Base-by-base conservation (phyloP, 1,140 invertebrate genomes). In the Orius insidiosus region DNA sequence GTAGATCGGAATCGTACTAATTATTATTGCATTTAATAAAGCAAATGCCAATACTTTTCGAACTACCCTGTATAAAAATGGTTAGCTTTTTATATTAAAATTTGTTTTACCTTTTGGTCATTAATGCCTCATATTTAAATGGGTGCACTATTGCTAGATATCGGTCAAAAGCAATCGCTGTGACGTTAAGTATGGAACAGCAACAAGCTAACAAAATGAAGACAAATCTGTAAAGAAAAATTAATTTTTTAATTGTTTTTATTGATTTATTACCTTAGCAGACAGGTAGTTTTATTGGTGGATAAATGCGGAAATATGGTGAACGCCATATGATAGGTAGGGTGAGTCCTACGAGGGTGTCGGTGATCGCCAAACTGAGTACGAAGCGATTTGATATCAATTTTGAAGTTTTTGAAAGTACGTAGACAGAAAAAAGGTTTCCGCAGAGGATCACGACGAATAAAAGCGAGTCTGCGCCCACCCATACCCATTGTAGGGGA, bases 111-210 rank as follows among this genome's bases (percentile, higher is more conserved):
- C 52, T 54, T 24, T 51, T 51, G 13, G 53, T 59, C 47, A 59
- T 55, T 15, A 48, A 52, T 7, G 53, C 67, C 58, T 68, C 70
- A 60, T 84, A 83, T 58, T 78, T 72, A 47, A 89, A 66, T 2
- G 85, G 83, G 61, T 85, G 74, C 3, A 88, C 71, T 47, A 89
- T 82, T 0, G 84, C 83, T 49, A 82, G 67, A 57, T 83, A 85
- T 37, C 85, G 72, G 62, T 89, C 85, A 15, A 85, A 66, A 8
- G 85, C 81, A 44, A 90, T 87, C 11, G 79, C 73, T 45, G 81
- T 78, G 34, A 90, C 70, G 52, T 85, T 88, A 59, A 77, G 75
- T 55, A 89, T 79, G 52, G 80, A 82, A 14, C 74, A 76, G 52
- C 74, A 70, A 57, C 78, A 81, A 41, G 76, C 76, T 51, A 80